Evolutionary conservation across 2,797 vertebrate genomes (phyloP), one percentile per base, ranked within the genome.

Genomic region (Hyperoplus lanceolatus): DNA sequence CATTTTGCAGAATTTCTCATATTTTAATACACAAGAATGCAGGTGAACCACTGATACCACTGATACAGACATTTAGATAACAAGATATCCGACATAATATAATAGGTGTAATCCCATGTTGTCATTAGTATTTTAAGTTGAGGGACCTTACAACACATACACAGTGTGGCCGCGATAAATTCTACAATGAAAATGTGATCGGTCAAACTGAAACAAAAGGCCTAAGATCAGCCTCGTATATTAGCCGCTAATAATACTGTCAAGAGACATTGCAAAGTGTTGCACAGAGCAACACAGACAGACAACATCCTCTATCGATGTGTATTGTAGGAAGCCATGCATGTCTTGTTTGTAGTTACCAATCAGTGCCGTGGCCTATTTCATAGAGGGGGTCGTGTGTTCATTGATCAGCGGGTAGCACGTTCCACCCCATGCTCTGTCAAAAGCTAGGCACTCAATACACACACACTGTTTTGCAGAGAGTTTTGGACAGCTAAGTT

Each of bases 341-440:
- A 64, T 61, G 79, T 84, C 75, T 85, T 84, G 85, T 84, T 85
- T 84, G 71, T 39, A 70, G 84, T 83, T 78, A 89, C 90, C 87
- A 85, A 83, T 90, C 80, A 84, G 81, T 50, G 75, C 69, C 29
- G 72, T 85, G 86, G 70, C 91, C 89, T 66, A 77, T 84, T 92
- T 92, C 82, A 93, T 85, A 80, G 67, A 72, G 38, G 60, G 29
- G 77, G 85, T 85, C 84, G 88, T 83, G 73, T 58, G 82, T 61
- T 70, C 57, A 90, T 92, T 70, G 92, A 93, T 92, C 84, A 55
- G 75, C 58, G 7, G 75, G 48, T 51, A 67, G 65, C 70, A 73
- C 39, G 29, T 76, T 82, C 73, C 80, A 45, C 51, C 59, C 42
- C 56, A 53, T 29, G 72, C 76, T 79, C 75, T 83, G 66, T 74